Evolutionary conservation across 2,888 invertebrate genomes (phyloP).

Genomic region (Pterobdella sp.): DNA sequence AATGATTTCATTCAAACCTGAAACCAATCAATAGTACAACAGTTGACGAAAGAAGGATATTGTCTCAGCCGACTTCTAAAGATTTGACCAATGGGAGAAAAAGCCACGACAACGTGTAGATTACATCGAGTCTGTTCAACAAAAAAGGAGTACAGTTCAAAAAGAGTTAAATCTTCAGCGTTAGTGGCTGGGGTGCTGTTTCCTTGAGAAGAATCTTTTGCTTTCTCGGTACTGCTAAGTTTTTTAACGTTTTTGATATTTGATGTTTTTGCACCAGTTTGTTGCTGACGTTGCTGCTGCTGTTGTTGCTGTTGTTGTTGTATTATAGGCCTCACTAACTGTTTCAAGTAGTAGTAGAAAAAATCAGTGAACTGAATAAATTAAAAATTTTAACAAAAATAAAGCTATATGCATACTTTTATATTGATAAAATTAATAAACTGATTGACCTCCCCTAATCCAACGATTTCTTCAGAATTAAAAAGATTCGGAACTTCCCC

Average conservation of each 20-base stretch:
- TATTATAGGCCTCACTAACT: constrained; percentile 9
- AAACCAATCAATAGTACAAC: constrained; percentile 83
- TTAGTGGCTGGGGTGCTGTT: neutral
- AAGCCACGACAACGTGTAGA: constrained; percentile 72
- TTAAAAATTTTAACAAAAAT: no score
- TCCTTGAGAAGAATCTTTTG: neutral
- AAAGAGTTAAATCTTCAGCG: constrained; percentile 62
- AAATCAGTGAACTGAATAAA: neutral
- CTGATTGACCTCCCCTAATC: constrained; percentile 63
- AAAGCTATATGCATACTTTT: no score
- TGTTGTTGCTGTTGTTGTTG: constrained; percentile 11
- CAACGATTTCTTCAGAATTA: constrained; percentile 72
- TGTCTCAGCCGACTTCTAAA: constrained; percentile 69
- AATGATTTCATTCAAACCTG: no score
- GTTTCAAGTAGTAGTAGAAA: neutral
- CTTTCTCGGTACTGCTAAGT: neutral
- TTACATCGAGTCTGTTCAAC: constrained; percentile 70
- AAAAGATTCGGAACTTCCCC: constrained; percentile 80
- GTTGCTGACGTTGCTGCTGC: neutral
- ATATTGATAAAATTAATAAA: no score
- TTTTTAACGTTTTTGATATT: neutral
- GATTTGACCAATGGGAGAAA: constrained; percentile 75
- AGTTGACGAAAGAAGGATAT: constrained; percentile 76
- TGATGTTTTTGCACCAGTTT: neutral
- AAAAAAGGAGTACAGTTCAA: constrained; percentile 57